phyloP scores from a whole-genome alignment of 2,113 vertebrate genomes.

The Dasyurus viverrinus region DNA sequence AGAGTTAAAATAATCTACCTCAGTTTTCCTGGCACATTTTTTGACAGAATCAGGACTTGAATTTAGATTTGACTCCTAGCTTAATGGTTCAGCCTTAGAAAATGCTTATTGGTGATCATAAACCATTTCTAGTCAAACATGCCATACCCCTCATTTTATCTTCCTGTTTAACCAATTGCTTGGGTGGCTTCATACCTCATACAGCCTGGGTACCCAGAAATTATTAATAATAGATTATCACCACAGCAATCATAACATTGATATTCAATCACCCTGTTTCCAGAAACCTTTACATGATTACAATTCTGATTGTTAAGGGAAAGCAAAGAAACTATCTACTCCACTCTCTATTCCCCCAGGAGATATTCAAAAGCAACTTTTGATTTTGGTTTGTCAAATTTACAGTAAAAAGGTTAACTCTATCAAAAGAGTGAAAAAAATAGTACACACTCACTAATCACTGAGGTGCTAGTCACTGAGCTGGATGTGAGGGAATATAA shows the following conservation, averaged over 20 bases:
- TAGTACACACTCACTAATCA: neutral
- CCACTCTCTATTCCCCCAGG: neutral
- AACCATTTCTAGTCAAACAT: neutral
- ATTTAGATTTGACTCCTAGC: neutral
- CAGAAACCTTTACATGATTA: slow-evolving; percentile 1
- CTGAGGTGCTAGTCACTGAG: too few relatives aligned
- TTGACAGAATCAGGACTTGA: neutral
- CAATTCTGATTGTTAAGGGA: slow-evolving; percentile 20
- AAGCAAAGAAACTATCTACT: neutral
- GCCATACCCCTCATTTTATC: neutral
- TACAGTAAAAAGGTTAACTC: neutral
- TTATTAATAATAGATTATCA: neutral
- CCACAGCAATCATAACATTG: neutral
- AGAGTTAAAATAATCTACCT: neutral
- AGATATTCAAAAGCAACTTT: neutral
- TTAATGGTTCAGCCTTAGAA: neutral
- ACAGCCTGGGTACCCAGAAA: neutral
- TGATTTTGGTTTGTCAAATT: slow-evolving; percentile 15
- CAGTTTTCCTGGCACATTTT: neutral
- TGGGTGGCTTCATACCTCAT: neutral
- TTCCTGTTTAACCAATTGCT: neutral
- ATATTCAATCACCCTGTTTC: neutral
- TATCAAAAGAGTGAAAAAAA: neutral
- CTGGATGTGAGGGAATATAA: neutral
- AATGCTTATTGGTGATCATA: neutral